Conservation (phyloP, 2,113 vertebrate genomes). For the Pterocles burchelli region DNA sequence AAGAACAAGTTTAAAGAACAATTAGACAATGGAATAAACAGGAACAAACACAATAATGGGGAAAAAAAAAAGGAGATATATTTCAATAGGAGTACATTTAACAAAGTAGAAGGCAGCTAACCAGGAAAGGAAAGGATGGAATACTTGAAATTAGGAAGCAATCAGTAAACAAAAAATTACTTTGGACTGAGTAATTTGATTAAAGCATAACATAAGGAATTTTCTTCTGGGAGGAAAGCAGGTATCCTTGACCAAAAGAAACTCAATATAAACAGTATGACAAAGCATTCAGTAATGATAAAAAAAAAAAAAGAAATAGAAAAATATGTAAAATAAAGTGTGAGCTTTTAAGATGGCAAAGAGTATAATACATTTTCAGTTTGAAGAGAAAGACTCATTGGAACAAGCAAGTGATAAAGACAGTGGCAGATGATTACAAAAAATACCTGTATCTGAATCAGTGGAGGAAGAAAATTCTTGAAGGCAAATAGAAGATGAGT, state of each 20-base stretch:
- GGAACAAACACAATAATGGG: not conserved
- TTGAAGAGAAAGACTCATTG: not conserved
- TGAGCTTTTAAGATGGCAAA: not conserved
- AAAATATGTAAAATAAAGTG: not conserved
- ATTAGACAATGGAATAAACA: not conserved
- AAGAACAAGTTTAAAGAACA: not conserved
- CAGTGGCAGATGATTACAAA: not conserved
- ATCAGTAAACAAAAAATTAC: not conserved
- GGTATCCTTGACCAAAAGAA: not conserved
- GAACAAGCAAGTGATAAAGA: not conserved
- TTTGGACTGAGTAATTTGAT: not conserved
- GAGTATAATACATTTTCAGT: not conserved
- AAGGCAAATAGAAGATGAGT: not conserved
- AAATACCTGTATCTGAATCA: not conserved
- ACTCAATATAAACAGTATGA: not conserved
- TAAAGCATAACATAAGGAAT: not conserved
- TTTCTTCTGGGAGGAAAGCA: not conserved
- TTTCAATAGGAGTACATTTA: not conserved
- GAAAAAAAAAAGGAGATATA: not conserved
- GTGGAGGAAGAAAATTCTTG: not conserved
- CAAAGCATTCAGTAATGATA: not conserved
- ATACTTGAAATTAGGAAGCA: not conserved
- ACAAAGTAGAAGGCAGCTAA: not conserved
- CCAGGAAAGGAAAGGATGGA: not conserved
- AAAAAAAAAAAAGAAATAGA: not conserved